phyloP scores from a whole-genome alignment of 2,113 vertebrate genomes.

The Gymnorhina tibicen region DNA sequence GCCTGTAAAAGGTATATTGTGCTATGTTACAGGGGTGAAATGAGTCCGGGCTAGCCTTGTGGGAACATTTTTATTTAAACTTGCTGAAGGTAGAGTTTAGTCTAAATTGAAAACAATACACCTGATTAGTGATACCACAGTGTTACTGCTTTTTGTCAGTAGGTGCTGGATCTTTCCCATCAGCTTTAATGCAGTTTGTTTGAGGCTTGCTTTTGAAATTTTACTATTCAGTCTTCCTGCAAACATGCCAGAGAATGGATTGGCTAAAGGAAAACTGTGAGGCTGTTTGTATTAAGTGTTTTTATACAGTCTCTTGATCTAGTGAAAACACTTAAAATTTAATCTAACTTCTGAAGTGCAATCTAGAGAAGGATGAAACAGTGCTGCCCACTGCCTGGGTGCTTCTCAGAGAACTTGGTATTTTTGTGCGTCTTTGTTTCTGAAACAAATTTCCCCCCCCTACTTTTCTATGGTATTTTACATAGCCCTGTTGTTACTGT shows the following conservation, averaged over 20 bases:
- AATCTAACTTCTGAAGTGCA: rapidly evolving
- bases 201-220: background rate
- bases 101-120: background rate
- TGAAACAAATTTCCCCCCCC: background rate
- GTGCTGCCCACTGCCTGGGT: background rate
- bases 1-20: background rate
- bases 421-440: background rate
- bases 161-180: background rate
- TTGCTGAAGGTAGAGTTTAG: background rate
- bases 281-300: background rate
- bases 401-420: background rate
- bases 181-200: background rate
- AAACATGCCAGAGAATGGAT: rapidly evolving
- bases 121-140: background rate
- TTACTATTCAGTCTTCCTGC: background rate
- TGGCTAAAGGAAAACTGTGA: background rate
- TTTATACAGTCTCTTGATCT: background rate
- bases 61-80: background rate
- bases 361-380: background rate
- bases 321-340: background rate
- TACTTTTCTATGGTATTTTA: background rate
- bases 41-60: background rate
- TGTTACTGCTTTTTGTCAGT: background rate
- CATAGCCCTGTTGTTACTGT: background rate
- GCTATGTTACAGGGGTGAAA: background rate